These are phyloP conservation scores for Pseudochirops cupreus DNA, from an alignment of 2,797 vertebrate species.

Conservation along the genomic window DNA sequence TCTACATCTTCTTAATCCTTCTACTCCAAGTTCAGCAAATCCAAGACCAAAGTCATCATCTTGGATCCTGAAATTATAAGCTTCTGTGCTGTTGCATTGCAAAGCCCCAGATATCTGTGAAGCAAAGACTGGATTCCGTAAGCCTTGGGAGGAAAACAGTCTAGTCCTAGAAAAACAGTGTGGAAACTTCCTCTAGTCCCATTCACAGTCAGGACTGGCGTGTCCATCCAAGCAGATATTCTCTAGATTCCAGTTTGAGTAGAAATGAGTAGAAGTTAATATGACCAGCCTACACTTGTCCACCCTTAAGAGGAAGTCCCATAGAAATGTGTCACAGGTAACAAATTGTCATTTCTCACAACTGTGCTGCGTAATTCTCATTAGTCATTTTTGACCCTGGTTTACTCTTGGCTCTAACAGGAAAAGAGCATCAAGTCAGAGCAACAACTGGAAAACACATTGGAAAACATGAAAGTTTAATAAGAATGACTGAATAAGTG, in stretches of 20 bases:
- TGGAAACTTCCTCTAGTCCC: neutral
- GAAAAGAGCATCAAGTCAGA: neutral
- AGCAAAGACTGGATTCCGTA: neutral
- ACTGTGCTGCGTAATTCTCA: neutral
- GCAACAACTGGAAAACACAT: neutral
- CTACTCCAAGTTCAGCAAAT: neutral
- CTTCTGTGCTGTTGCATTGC: neutral
- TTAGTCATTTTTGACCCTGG: neutral
- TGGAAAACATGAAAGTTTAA: neutral
- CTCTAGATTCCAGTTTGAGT: neutral
- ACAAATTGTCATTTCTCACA: neutral
- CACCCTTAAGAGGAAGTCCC: neutral
- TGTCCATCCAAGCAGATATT: neutral
- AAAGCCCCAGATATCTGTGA: neutral
- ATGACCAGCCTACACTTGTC: neutral
- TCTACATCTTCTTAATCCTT: neutral
- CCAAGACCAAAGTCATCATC: neutral
- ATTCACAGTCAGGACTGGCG: neutral
- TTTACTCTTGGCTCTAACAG: neutral
- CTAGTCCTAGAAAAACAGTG: neutral
- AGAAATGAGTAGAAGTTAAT: neutral
- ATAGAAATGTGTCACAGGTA: neutral
- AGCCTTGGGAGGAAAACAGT: neutral
- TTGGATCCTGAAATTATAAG: neutral
- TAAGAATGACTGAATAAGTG: neutral